phyloP scores from a whole-genome alignment of 2,113 vertebrate species.

The Xiphophorus hellerii region DNA sequence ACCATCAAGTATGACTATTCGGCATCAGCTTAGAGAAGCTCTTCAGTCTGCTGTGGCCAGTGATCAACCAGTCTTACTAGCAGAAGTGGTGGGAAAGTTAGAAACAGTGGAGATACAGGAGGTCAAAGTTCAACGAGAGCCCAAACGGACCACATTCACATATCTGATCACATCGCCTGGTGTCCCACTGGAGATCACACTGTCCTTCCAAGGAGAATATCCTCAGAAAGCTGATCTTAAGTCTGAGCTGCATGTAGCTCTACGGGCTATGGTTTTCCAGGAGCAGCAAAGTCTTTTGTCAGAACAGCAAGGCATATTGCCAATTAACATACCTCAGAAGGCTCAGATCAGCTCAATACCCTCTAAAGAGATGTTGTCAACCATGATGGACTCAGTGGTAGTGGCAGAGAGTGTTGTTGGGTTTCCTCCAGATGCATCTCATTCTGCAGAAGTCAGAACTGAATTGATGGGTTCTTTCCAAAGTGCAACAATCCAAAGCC shows the following conservation, averaged over 20 bases:
- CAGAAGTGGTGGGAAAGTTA: conserved; percentile 80
- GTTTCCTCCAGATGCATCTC: conserved; percentile 46
- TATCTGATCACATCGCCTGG: conserved; percentile 83
- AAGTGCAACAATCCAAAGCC: conserved; percentile 44
- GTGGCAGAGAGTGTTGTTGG: conserved; percentile 63
- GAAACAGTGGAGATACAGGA: conserved; percentile 78
- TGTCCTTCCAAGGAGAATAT: conserved; percentile 81
- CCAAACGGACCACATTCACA: conserved; percentile 68
- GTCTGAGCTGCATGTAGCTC: conserved; percentile 81
- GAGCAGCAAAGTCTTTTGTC: conserved; percentile 78
- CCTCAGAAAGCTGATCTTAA: conserved; percentile 82
- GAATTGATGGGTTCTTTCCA: conserved; percentile 63
- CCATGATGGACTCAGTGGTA: conserved; percentile 61
- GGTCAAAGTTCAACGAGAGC: conserved; percentile 78
- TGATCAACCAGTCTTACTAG: conserved; percentile 80
- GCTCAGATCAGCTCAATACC: conserved; percentile 38
- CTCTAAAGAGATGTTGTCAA: conserved; percentile 59
- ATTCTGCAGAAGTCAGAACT: conserved; percentile 65
- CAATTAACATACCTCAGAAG: conserved; percentile 49
- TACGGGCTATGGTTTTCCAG: conserved; percentile 84
- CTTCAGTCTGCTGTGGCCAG: conserved; percentile 82
- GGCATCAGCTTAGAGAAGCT: conserved; percentile 79
- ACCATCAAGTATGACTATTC: conserved; percentile 73
- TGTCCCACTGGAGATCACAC: conserved; percentile 80
- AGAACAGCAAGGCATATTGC: conserved; percentile 70